Evolutionary conservation across 1,140 invertebrate species (phyloP), one percentile per base, ranked within the genome.

Genomic region (Brachionus rotundiformis): DNA sequence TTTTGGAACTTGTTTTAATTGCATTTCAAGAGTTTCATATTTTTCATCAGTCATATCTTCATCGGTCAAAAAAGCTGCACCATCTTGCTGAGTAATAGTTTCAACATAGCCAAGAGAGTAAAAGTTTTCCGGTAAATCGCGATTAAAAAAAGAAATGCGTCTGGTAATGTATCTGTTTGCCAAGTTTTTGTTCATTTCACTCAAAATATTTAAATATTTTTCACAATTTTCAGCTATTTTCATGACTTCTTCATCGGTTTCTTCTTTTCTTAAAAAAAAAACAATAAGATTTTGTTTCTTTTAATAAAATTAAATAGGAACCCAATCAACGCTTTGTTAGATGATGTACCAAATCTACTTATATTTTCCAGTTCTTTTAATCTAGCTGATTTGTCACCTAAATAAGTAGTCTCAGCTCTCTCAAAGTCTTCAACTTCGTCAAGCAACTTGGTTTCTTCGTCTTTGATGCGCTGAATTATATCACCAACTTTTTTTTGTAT

Each of bases 371-470:
- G 54, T 33, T 81, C 79, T 65, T 81, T 63, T 11, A 65, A n/a
- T 29, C 59, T 49, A 16, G 3, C 49, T 0, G 19, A 1, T 19
- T 81, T 63, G 10, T 81, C 79, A 41, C 13, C n/a, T 4, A 81
- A 33, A 39, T 41, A 68, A 36, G 3, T 63, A 31, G 47, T 16
- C 16, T 81, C 79, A 47, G 54, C 59, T 29, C 47, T 16, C 25
- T 63, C 33, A 65, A 81, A 81, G n/a, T 81, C 79, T 25, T 81
- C 54, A 0, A 81, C 79, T 25, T 81, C 36, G 39, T 81, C 54
- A 1, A 81, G 10, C n/a, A 81, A 33, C 59, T 81, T 81, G 27
- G 36, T 41, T 16, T 81, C 79, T 49, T 81, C 59, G 11, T 81
- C 54, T 63, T 81, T 81, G 2, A 81, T 41, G 10, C 36, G 19